Percentiles rank a stretch among this genome's conserved stretches.
Conservation (phyloP, 1,140 invertebrate genomes). For the Cotesia typhae region DNA sequence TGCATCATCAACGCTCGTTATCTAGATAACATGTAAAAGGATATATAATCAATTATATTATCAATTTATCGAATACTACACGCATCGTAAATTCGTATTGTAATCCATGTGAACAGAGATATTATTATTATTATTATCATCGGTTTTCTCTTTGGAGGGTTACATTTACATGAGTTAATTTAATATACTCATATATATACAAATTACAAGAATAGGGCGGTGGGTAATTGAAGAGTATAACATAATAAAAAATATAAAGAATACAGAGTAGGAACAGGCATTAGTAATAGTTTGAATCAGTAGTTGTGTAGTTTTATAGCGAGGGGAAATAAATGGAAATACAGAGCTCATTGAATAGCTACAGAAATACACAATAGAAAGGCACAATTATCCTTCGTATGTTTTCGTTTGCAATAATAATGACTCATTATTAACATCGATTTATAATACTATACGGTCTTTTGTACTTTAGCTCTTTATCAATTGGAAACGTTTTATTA, state of each 20-base stretch:
- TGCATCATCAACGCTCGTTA: constrained; percentile 51
- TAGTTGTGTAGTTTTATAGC: background rate
- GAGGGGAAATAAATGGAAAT: constrained; percentile 30
- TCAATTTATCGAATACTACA: constrained; percentile 24
- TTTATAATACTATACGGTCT: constrained; percentile 23
- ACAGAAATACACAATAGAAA: constrained; percentile 35
- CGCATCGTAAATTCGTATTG: constrained; percentile 10
- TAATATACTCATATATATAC: background rate
- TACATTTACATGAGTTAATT: constrained; percentile 21
- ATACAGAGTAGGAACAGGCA: background rate
- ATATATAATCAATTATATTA: constrained; percentile 16
- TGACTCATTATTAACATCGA: constrained; percentile 33
- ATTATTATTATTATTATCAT: background rate
- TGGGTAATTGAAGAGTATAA: constrained; percentile 33
- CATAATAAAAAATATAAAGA: background rate
- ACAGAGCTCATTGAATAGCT: constrained; percentile 24
- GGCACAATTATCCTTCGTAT: constrained; percentile 25
- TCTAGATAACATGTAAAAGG: constrained; percentile 45
- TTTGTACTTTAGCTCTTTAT: constrained; percentile 20
- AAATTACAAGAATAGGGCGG: constrained; percentile 22
- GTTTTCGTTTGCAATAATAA: constrained; percentile 30
- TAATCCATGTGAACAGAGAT: constrained; percentile 2
- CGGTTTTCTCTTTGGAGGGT: background rate
- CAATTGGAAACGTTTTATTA: constrained; percentile 39
- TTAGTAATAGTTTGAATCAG: too few relatives aligned